Percentiles rank a stretch among this genome's conserved stretches.
Conservation (phyloP, 23 tunicate species). For the Diplosoma virens region DNA sequence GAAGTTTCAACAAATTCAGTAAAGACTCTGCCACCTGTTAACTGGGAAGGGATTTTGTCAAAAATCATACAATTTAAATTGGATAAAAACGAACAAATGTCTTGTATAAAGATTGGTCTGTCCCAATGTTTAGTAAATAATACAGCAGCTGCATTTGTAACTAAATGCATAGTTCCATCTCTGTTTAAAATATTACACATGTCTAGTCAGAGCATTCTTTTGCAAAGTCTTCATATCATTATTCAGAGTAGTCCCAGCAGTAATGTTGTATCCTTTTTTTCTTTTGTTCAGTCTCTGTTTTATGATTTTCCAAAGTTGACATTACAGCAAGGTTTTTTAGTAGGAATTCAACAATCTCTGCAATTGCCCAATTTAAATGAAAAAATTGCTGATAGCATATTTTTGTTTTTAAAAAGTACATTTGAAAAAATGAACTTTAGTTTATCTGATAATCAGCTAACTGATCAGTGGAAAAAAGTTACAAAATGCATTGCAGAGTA, state of each 20-base stretch:
- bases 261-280: slow-evolving; percentile 8
- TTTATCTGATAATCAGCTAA: neutral
- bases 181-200: slow-evolving; percentile 9
- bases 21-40: slow-evolving; percentile 48
- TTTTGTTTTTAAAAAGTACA: neutral
- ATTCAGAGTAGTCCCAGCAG: neutral
- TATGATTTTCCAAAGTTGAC: neutral
- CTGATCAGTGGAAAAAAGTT: slow-evolving; percentile 21
- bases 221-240: neutral
- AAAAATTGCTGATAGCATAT: neutral
- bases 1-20: neutral
- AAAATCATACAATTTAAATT: neutral
- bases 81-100: slow-evolving; percentile 3
- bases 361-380: neutral
- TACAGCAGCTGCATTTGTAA: slow-evolving; percentile 21
- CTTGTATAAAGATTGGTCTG: slow-evolving; percentile 14
- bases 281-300: neutral
- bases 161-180: slow-evolving; percentile 16
- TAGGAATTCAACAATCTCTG: slow-evolving; percentile 13
- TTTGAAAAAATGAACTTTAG: neutral
- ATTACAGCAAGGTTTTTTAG: neutral
- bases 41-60: slow-evolving; percentile 29
- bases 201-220: slow-evolving; percentile 1
- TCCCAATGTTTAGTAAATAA: slow-evolving; percentile 30
- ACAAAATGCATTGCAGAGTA: slow-evolving; percentile 23